Percentiles rank a stretch among this genome's conserved stretches.
Evolutionary conservation across 2,113 vertebrate species (phyloP).

Genomic region (Sminthopsis crassicaudata): DNA sequence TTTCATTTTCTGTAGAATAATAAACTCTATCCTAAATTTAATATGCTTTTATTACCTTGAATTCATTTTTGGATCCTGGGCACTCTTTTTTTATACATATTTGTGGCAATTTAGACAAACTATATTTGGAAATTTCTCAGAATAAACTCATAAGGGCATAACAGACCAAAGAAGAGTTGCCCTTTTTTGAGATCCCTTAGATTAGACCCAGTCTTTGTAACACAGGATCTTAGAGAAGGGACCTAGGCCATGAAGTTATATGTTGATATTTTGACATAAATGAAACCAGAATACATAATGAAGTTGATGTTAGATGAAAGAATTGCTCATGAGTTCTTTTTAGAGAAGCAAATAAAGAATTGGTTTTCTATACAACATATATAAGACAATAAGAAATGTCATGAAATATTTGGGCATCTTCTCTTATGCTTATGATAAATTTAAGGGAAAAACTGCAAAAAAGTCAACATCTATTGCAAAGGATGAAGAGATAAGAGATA

Average conservation of each 20-base stretch:
- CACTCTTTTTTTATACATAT: neutral
- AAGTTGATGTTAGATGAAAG: neutral
- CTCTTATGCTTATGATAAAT: neutral
- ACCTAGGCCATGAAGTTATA: neutral
- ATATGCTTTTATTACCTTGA: neutral
- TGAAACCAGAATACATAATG: neutral
- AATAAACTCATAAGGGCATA: neutral
- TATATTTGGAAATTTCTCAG: neutral
- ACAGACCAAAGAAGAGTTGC: neutral
- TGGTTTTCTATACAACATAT: neutral
- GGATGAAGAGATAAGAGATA: neutral
- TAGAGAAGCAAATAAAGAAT: neutral
- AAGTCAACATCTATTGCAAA: neutral
- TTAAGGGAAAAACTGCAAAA: neutral
- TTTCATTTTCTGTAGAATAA: neutral
- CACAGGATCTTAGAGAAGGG: neutral
- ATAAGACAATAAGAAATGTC: neutral
- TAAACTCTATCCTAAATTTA: neutral
- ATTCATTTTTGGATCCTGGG: neutral
- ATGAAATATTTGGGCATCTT: neutral
- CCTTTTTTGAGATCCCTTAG: no score
- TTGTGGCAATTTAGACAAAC: neutral
- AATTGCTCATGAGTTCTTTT: neutral
- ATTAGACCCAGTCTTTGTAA: neutral
- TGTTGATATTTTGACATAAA: neutral